Conservation (phyloP, 2,888 invertebrate species). For the Poecilus cupreus region DNA sequence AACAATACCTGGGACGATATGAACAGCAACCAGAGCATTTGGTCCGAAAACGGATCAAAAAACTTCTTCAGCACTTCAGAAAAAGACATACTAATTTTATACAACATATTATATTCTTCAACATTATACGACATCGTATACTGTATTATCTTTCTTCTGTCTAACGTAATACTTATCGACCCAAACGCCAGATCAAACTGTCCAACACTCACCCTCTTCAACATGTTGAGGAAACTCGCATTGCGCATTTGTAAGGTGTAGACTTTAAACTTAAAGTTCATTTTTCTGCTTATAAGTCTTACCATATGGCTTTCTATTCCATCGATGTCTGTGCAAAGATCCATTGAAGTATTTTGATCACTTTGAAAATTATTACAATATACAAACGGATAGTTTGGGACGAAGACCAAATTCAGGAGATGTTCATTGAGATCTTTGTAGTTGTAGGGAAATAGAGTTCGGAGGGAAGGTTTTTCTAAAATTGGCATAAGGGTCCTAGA, state of each 20-base stretch:
- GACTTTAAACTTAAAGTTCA: conserved; percentile 34
- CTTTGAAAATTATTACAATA: neutral
- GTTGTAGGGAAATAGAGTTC: neutral
- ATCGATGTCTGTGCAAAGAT: neutral
- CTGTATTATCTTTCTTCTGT: conserved; percentile 13
- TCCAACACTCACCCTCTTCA: neutral
- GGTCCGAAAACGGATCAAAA: conserved; percentile 3
- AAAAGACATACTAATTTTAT: conserved; percentile 15
- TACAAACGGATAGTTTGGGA: neutral
- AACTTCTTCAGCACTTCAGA: conserved; percentile 19
- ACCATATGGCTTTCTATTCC: conserved; percentile 44
- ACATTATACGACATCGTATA: conserved; percentile 18
- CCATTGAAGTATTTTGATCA: neutral
- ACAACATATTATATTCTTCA: conserved; percentile 36
- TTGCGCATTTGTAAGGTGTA: neutral
- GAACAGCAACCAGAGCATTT: neutral
- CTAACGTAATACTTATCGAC: conserved; percentile 10
- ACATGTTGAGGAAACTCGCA: conserved; percentile 17
- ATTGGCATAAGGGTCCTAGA: neutral
- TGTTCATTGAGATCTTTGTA: conserved; percentile 19
- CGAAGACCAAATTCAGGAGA: conserved; percentile 11
- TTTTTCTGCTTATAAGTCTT: neutral
- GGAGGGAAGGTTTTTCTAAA: neutral
- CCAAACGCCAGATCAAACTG: conserved; percentile 36
- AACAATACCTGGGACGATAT: neutral